phyloP scores from a whole-genome alignment of 2,113 vertebrate species.

The Emydura subglobosa region DNA sequence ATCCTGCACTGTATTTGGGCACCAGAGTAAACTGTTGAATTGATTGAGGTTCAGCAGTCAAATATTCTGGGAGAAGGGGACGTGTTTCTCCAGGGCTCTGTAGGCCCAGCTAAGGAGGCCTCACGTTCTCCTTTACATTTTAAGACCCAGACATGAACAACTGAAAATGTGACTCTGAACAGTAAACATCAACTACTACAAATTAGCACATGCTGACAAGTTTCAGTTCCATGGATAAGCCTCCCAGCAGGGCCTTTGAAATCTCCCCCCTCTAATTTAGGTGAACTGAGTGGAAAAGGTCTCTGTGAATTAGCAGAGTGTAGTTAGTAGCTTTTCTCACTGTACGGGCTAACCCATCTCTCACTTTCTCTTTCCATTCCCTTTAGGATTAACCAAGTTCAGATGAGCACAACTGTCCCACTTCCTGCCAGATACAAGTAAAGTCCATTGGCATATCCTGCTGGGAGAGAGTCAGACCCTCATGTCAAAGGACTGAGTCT shows the following conservation, averaged over 20 bases:
- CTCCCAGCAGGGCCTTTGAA: slow-evolving; percentile 54
- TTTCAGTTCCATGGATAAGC: slow-evolving; percentile 51
- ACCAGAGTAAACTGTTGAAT: accelerated
- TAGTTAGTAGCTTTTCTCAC: slow-evolving; percentile 1
- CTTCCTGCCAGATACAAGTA: not conserved
- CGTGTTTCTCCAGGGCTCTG: not conserved
- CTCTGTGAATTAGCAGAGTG: not conserved
- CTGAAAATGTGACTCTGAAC: slow-evolving; percentile 10
- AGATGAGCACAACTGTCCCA: not conserved
- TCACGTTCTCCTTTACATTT: slow-evolving; percentile 60
- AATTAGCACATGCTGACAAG: slow-evolving; percentile 62
- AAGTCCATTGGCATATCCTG: not conserved
- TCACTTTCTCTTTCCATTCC: not conserved
- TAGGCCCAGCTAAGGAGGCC: slow-evolving; percentile 30
- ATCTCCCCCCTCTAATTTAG: not conserved
- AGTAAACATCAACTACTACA: slow-evolving; percentile 66
- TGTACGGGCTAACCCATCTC: not conserved
- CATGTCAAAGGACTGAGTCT: not conserved
- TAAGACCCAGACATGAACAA: slow-evolving; percentile 48
- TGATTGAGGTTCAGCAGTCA: not conserved
- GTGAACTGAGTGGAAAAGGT: not conserved
- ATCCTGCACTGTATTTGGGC: not conserved
- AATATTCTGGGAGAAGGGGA: not conserved
- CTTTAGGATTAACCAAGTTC: not conserved
- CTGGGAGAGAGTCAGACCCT: not conserved